Conservation (phyloP, 2,797 vertebrate genomes). For the Choloepus didactylus region DNA sequence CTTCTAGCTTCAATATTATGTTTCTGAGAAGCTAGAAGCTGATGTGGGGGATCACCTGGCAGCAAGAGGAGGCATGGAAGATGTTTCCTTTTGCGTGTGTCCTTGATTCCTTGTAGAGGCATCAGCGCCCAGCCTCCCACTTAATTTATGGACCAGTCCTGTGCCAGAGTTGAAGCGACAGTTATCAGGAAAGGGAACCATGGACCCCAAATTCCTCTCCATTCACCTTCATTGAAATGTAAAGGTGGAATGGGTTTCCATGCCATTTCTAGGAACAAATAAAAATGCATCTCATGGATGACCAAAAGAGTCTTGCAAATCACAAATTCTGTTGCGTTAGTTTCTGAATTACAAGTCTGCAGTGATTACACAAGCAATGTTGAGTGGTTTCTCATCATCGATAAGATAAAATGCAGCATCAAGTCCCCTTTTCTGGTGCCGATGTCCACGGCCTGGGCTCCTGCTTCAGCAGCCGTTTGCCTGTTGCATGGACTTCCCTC, state of each 20-base stretch:
- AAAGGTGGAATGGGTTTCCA: neutral
- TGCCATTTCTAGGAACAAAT: neutral
- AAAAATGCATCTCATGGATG: neutral
- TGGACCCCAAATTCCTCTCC: no score
- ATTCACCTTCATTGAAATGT: fast-evolving
- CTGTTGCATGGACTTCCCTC: fast-evolving
- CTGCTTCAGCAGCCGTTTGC: fast-evolving
- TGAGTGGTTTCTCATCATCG: neutral
- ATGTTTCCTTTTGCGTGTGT: neutral
- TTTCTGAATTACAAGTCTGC: no score
- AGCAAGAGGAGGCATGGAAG: neutral
- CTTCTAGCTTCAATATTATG: neutral
- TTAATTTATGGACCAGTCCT: neutral
- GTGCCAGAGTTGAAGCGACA: neutral
- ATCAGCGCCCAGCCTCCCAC: neutral
- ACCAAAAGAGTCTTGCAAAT: neutral
- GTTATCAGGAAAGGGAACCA: neutral
- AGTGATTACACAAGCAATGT: no score
- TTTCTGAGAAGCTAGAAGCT: neutral
- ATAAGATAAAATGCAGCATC: neutral
- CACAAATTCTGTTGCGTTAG: fast-evolving
- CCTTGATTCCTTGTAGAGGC: neutral
- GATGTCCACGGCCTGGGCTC: neutral
- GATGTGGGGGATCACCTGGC: fast-evolving
- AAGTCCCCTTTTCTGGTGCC: neutral